phyloP scores from a whole-genome alignment of 2,797 vertebrate genomes.

The Diglossa cyanea region DNA sequence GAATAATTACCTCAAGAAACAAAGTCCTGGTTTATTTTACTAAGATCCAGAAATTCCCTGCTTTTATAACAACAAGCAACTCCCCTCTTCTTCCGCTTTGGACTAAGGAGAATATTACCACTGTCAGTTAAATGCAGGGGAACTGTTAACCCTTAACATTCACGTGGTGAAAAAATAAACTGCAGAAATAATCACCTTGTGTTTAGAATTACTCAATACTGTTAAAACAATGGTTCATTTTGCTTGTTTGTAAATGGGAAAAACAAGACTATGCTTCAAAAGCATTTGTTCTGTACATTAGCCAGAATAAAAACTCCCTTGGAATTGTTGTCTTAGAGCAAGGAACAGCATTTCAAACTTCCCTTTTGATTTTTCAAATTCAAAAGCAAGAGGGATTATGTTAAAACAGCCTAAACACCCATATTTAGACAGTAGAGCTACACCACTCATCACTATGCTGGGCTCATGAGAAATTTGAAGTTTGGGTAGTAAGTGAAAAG shows the following conservation, averaged over 20 bases:
- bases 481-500: neutral
- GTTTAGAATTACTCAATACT: neutral
- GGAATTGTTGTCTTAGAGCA: neutral
- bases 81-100: constrained; percentile 69
- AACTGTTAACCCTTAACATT: constrained; percentile 50
- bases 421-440: neutral
- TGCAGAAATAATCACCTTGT: neutral
- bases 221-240: neutral
- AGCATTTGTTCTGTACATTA: neutral
- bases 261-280: neutral
- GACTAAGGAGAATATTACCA: constrained; percentile 63
- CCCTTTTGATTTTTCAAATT: neutral
- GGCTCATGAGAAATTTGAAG: neutral
- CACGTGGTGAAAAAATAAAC: neutral
- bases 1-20: constrained; percentile 80
- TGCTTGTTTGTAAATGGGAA: neutral
- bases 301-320: neutral
- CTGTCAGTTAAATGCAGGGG: constrained; percentile 32
- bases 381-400: neutral
- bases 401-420: neutral
- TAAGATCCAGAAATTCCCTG: constrained; percentile 75
- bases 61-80: constrained; percentile 69
- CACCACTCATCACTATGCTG: neutral
- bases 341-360: neutral
- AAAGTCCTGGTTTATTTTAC: constrained; percentile 81